phyloP scores from a whole-genome alignment of 2,113 vertebrate species.

The Solenodon paradoxus region DNA sequence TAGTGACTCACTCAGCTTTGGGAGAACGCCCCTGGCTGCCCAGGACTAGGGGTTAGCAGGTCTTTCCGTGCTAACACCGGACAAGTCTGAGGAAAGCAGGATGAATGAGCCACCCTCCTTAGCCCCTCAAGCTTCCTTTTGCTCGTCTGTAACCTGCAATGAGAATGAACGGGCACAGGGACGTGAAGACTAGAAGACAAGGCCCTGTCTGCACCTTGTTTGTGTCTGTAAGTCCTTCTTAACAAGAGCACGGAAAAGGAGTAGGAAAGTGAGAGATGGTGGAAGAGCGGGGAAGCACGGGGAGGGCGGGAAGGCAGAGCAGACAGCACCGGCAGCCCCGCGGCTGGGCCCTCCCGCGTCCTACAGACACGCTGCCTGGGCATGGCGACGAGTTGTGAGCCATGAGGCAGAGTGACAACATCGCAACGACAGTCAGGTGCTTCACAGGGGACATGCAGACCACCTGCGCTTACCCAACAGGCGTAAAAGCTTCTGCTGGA shows the following conservation, averaged over 20 bases:
- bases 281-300: too few species aligned
- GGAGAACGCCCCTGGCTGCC: not conserved
- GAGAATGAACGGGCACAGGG: fast-evolving
- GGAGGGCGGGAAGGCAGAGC: not conserved
- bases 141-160: not conserved
- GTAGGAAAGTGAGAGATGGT: too few species aligned
- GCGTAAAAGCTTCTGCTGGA: not conserved
- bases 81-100: not conserved
- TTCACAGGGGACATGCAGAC: not conserved
- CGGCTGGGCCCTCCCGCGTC: fast-evolving
- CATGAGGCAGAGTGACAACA: not conserved
- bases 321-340: not conserved
- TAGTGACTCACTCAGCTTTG: too few species aligned
- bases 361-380: not conserved
- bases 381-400: not conserved
- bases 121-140: not conserved
- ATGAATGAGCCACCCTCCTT: not conserved
- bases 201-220: too few species aligned
- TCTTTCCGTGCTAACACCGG: not conserved
- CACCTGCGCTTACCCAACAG: not conserved
- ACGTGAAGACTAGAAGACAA: not conserved
- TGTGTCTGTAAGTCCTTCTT: not conserved
- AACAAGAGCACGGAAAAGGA: too few species aligned
- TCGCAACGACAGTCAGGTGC: too few species aligned
- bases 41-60: not conserved